These are phyloP conservation scores for Nannoperca australis DNA, from an alignment of 2,797 vertebrate genomes.

Conservation along the genomic window DNA sequence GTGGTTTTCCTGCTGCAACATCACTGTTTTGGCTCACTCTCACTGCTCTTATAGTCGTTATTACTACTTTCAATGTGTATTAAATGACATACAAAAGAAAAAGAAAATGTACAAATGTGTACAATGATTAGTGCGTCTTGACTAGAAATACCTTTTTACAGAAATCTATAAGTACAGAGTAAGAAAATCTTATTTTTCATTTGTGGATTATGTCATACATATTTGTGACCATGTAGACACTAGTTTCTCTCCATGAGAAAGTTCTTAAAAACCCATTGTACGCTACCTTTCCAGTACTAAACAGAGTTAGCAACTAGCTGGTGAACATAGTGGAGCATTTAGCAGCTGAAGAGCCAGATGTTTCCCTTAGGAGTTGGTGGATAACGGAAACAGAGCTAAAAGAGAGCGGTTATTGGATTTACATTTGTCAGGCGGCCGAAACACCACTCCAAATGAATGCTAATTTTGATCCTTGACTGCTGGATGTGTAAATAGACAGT, in stretches of 20 bases:
- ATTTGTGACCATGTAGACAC: no score
- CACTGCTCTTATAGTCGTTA: no score
- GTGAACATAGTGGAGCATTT: background rate
- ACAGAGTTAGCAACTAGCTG: background rate
- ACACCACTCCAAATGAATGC: background rate
- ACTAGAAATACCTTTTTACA: no score
- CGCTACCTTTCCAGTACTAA: background rate
- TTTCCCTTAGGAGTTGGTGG: background rate
- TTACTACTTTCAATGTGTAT: no score
- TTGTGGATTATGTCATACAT: no score
- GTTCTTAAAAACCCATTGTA: background rate
- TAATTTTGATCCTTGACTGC: background rate
- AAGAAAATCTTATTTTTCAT: no score
- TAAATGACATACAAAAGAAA: no score
- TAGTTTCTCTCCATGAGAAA: no score
- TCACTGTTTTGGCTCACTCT: background rate
- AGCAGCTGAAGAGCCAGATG: background rate
- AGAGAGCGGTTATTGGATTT: background rate
- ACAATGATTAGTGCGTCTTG: no score
- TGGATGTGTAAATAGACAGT: background rate
- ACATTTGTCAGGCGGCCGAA: background rate
- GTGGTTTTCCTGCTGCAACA: background rate
- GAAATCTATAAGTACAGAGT: no score
- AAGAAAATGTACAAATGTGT: no score
- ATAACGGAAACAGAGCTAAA: background rate